Evolutionary conservation across 2,113 vertebrate species (phyloP).

Genomic region (Smithornis capensis): DNA sequence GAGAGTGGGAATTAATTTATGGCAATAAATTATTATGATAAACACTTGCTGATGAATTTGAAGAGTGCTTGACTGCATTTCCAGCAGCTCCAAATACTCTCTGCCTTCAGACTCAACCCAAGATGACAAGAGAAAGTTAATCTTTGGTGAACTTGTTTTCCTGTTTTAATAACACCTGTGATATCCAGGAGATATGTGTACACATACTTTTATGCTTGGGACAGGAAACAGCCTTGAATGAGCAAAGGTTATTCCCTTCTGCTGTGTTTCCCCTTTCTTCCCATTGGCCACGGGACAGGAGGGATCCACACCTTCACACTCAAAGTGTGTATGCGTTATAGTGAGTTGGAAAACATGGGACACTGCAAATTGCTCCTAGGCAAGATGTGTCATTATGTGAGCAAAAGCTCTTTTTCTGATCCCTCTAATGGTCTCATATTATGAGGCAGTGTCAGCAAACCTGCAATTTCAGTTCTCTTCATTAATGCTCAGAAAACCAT

Average conservation of each 20-base stretch:
- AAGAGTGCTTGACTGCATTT: neutral
- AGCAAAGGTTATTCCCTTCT: neutral
- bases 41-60: neutral
- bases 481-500: neutral
- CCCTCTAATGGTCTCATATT: neutral
- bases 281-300: accelerated
- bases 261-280: neutral
- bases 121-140: neutral
- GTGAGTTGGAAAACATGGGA: neutral
- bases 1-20: neutral
- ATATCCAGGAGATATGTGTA: neutral
- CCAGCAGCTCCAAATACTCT: neutral
- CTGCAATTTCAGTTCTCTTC: neutral
- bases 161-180: neutral
- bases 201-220: neutral
- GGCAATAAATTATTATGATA: neutral
- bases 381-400: neutral
- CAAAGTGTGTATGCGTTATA: accelerated
- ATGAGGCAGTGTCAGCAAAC: neutral
- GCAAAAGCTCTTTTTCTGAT: neutral
- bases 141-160: neutral
- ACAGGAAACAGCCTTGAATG: neutral
- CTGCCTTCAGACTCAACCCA: neutral
- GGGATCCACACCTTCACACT: neutral
- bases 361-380: neutral